A percentile compares a stretch with the other conserved stretches of the same genome.
Evolutionary conservation across 2,113 vertebrate genomes (phyloP).

Genomic region (Delphinapterus leucas): DNA sequence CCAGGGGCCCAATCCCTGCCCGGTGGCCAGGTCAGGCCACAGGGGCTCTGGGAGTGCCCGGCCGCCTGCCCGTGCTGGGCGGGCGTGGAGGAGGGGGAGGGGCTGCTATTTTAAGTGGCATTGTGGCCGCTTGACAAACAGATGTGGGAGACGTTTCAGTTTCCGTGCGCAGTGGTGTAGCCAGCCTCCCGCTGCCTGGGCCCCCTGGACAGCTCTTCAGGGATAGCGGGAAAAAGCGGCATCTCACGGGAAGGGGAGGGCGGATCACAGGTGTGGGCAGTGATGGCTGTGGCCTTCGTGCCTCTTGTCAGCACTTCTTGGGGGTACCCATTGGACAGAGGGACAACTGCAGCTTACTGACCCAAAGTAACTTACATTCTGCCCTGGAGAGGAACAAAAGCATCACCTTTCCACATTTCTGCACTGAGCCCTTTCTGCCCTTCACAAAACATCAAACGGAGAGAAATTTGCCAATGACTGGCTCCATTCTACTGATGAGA

Average conservation of each 20-base stretch:
- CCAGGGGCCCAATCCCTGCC: slow-evolving; percentile 44
- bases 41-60: slow-evolving; percentile 42
- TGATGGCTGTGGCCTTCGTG: background rate
- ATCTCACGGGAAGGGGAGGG: background rate
- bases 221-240: background rate
- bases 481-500: slow-evolving; percentile 38
- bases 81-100: slow-evolving; percentile 13
- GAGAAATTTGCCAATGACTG: background rate
- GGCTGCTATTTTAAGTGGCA: slow-evolving; percentile 66
- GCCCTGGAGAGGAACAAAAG: background rate
- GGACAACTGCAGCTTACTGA: background rate
- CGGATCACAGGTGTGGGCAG: background rate
- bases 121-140: slow-evolving; percentile 66
- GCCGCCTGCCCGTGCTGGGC: background rate
- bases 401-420: background rate
- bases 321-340: background rate
- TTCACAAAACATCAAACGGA: background rate
- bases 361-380: background rate
- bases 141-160: slow-evolving; percentile 64
- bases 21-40: slow-evolving; percentile 23
- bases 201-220: background rate
- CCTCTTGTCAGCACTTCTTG: background rate
- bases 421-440: background rate
- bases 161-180: slow-evolving; percentile 4
- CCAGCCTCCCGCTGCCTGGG: background rate